Evolutionary conservation across 2,888 invertebrate genomes (phyloP), one percentile per base, ranked within the genome.

Genomic region (Parelbella ahira): DNA sequence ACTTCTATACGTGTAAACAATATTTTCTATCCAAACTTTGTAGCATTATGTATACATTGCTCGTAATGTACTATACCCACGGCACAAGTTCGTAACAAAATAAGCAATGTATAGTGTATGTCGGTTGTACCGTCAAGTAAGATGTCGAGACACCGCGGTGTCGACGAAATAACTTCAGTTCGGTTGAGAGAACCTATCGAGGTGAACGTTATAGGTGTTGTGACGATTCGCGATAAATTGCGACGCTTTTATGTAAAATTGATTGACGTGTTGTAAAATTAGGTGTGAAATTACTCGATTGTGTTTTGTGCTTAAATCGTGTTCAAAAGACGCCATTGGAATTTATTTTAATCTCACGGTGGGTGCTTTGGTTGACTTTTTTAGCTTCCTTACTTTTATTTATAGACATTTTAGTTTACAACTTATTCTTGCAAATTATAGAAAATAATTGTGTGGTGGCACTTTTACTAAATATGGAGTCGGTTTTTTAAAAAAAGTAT

Each of bases 161-260:
- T 67, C 69, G 54, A 72, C 75, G 74, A 8, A 29, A 18, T 75
- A 74, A 72, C 72, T 77, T 80, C 71, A 79, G 81, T 83, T 72
- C 68, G 69, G 68, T 60, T 61, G 65, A 57, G 75, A 62, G 63
- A 68, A 69, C 63, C 60, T 60, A 56, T 54, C 54, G 67, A 58
- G 60, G 67, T 60, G 71, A 72, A 80, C 81, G 83, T 62, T 47
- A 48, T 50, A 24, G 28, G 46, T 32, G 41, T 43, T 39, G 38
- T 25, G 46, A 11, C 39, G 36, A 39, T 45, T 25, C 9, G 3
- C 32, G 32, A n/a, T 38, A 25, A 33, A 13, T 13, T 30, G 24
- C 39, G 32, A 27, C 19, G 13, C 9, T 28, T 25, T 19, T 8
- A 19, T 24, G 10, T 7, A 15, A 32, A 32, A 12, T 37, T 27